Percentiles rank a stretch among this genome's conserved stretches.
phyloP scores from a whole-genome alignment of 2,888 invertebrate genomes.

The Nymphalis urticae region DNA sequence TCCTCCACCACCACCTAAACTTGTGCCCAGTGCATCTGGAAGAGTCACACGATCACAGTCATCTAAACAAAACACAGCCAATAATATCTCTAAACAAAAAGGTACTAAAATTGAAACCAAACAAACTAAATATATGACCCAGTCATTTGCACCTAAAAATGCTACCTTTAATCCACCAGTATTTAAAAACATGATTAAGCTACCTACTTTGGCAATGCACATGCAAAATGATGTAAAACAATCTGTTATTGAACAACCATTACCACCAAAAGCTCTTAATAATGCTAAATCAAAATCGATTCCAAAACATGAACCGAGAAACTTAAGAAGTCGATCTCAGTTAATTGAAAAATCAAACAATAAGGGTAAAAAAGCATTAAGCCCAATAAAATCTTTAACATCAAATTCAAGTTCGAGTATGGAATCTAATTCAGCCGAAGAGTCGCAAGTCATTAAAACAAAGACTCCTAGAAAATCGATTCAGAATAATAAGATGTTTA shows the following conservation, averaged over 20 bases:
- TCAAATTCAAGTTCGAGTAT: background rate
- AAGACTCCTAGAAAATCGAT: constrained; percentile 42
- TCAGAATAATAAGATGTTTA: constrained; percentile 39
- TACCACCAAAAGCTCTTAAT: background rate
- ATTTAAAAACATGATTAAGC: constrained; percentile 49
- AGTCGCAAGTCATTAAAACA: constrained; percentile 9
- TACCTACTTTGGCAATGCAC: constrained; percentile 24
- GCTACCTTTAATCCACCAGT: constrained; percentile 79
- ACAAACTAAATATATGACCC: constrained; percentile 24
- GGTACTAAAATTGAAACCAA: constrained; percentile 25
- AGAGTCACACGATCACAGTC: constrained; percentile 66
- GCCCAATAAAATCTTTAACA: background rate
- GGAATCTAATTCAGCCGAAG: constrained; percentile 5
- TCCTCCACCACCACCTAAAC: constrained; percentile 56
- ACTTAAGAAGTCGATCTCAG: constrained; percentile 19
- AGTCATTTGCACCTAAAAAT: constrained; percentile 79
- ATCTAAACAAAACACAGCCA: constrained; percentile 33
- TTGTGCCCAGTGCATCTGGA: constrained; percentile 60
- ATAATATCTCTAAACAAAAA: constrained; percentile 28
- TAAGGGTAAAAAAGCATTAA: constrained; percentile 2
- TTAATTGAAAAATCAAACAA: constrained; percentile 1
- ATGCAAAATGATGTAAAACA: background rate
- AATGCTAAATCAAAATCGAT: constrained; percentile 2
- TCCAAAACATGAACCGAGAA: constrained; percentile 9
- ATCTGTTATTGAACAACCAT: background rate